These are phyloP conservation scores for Ceyx margarethae DNA, from an alignment of 2,113 vertebrate species.

Conservation along the genomic window DNA sequence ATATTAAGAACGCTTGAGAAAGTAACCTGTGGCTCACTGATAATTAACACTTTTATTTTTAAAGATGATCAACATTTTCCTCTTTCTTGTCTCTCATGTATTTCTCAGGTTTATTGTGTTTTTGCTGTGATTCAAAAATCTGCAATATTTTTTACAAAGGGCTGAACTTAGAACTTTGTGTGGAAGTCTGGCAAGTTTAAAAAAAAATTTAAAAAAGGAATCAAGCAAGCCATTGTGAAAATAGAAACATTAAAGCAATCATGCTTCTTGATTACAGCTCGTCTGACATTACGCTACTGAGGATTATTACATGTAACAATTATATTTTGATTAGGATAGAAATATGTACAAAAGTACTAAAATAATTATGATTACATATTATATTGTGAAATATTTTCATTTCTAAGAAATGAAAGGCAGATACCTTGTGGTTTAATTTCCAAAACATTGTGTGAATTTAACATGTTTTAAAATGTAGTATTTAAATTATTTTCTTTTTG, in stretches of 20 bases:
- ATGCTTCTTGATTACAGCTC: conserved; percentile 49
- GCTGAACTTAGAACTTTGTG: background rate
- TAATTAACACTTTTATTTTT: background rate
- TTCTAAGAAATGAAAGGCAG: background rate
- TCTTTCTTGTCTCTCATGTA: background rate
- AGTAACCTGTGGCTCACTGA: background rate
- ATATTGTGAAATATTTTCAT: background rate
- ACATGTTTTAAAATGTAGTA: conserved; percentile 25
- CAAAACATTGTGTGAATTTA: background rate
- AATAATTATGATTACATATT: background rate
- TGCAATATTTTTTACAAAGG: background rate
- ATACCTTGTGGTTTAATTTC: conserved; percentile 36
- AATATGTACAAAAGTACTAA: background rate
- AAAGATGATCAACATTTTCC: background rate
- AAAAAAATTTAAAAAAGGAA: background rate
- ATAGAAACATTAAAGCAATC: conserved; percentile 42
- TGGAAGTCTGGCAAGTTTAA: background rate
- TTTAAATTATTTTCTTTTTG: conserved; percentile 46
- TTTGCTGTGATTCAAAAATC: background rate
- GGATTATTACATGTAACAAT: conserved; percentile 53
- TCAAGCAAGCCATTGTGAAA: background rate
- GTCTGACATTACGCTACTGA: conserved; percentile 14
- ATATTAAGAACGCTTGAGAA: background rate
- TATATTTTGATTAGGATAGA: conserved; percentile 55
- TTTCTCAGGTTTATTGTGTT: background rate